A percentile compares a stretch with the other conserved stretches of the same genome.
phyloP scores from a whole-genome alignment of 2,888 invertebrate genomes.

The Diloba caeruleocephala region DNA sequence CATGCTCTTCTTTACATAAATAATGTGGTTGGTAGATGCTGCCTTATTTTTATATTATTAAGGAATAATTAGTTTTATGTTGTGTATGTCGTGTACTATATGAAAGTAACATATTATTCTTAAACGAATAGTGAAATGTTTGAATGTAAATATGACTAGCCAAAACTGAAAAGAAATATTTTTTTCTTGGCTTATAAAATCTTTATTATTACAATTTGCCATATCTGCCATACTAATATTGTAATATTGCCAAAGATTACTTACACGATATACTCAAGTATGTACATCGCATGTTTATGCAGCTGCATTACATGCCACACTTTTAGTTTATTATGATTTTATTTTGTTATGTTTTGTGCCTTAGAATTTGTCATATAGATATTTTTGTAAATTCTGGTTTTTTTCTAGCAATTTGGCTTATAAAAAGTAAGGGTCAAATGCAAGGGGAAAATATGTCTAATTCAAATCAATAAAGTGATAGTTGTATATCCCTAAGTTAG shows the following conservation, averaged over 20 bases:
- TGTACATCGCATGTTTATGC: constrained; percentile 22
- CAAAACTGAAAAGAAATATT: background rate
- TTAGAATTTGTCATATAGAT: constrained; percentile 18
- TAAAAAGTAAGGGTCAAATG: too few species aligned
- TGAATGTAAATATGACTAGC: constrained; percentile 13
- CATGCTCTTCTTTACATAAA: background rate
- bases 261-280: constrained; percentile 12
- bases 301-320: constrained; percentile 8
- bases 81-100: constrained; percentile 19
- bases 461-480: too few species aligned
- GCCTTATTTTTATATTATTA: constrained; percentile 13
- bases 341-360: constrained; percentile 34
- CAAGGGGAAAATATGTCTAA: too few species aligned
- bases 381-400: too few species aligned
- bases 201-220: constrained; percentile 25
- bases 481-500: too few species aligned
- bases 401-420: too few species aligned
- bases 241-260: constrained; percentile 41
- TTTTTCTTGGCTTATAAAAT: too few species aligned
- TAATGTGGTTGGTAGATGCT: too few species aligned
- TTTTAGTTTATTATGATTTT: constrained; percentile 13
- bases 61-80: constrained; percentile 15
- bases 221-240: constrained; percentile 42
- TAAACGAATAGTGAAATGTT: background rate
- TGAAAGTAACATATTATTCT: constrained; percentile 15